A percentile compares a stretch with the other conserved stretches of the same genome.
Evolutionary conservation across 2,797 vertebrate species (phyloP).

Genomic region (Sebastes nivosus): DNA sequence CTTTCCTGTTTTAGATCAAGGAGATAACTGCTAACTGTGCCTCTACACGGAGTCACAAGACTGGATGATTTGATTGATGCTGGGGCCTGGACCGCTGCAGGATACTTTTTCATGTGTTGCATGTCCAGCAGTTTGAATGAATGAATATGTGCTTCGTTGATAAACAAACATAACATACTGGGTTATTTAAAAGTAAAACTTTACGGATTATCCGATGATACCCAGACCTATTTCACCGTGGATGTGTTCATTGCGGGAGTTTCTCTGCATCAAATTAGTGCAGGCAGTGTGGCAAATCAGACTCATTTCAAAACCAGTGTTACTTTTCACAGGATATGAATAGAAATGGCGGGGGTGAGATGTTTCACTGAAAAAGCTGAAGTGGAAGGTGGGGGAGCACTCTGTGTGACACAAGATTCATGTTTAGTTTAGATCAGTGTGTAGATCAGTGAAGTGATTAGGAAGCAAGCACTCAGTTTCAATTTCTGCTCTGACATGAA

Average conservation of each 20-base stretch:
- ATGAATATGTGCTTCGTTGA: neutral
- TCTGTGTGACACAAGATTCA: neutral
- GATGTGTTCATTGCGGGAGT: neutral
- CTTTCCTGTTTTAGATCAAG: neutral
- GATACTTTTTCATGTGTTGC: neutral
- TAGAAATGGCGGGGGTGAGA: neutral
- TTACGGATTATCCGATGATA: too few species aligned
- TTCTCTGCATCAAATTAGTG: neutral
- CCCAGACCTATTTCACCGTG: neutral
- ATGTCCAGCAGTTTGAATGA: neutral
- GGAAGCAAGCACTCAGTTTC: neutral
- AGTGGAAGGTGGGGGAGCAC: neutral
- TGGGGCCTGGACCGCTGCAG: too few species aligned
- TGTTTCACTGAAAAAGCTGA: neutral
- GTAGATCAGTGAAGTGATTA: neutral
- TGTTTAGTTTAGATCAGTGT: neutral
- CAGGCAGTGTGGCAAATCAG: neutral
- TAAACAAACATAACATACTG: neutral
- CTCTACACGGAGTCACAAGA: neutral
- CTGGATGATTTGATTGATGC: neutral
- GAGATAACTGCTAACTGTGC: neutral
- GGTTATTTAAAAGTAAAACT: neutral
- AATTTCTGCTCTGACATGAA: too few species aligned
- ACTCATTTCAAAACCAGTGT: neutral
- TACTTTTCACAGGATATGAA: neutral